Conservation (phyloP, 2,888 invertebrate species). For the Sinohyriopsis cumingii region DNA sequence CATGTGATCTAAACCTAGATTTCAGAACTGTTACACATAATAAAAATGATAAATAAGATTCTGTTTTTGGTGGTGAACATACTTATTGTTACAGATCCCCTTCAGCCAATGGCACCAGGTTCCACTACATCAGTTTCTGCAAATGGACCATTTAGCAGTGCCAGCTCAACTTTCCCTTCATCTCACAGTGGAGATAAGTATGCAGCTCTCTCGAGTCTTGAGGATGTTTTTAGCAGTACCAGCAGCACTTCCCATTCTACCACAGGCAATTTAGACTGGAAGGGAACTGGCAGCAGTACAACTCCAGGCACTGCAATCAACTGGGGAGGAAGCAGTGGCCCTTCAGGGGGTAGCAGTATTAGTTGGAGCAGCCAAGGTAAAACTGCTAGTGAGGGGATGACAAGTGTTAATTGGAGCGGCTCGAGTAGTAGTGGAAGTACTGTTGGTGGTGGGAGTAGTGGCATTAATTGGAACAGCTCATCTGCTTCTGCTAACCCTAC, state of each 20-base stretch:
- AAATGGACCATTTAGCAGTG: constrained; percentile 18
- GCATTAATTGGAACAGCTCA: constrained; percentile 20
- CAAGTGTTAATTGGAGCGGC: constrained; percentile 17
- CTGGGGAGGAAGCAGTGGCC: constrained; percentile 47
- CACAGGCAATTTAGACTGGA: constrained; percentile 26
- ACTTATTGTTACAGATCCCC: constrained; percentile 32
- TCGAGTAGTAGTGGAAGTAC: constrained; percentile 14
- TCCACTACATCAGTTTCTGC: constrained; percentile 6
- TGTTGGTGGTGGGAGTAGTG: constrained; percentile 10
- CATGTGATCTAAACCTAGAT: no score
- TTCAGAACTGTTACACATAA: no score
- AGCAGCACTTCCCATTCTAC: constrained; percentile 10
- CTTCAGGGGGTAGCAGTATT: constrained; percentile 7
- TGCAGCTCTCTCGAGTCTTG: constrained; percentile 95
- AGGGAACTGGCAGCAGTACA: constrained; percentile 11
- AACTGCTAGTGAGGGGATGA: constrained; percentile 3
- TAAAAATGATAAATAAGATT: no score
- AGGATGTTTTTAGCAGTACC: constrained; percentile 74
- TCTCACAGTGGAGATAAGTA: constrained; percentile 82
- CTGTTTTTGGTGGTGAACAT: not conserved
- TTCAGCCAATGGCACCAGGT: constrained; percentile 36
- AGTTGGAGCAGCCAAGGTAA: constrained; percentile 6
- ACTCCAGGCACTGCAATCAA: constrained; percentile 34
- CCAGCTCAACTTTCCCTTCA: constrained; percentile 15
- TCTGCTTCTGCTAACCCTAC: not conserved